These are phyloP conservation scores for Branchellion lobata DNA, from an alignment of 2,888 invertebrate species.

Conservation along the genomic window DNA sequence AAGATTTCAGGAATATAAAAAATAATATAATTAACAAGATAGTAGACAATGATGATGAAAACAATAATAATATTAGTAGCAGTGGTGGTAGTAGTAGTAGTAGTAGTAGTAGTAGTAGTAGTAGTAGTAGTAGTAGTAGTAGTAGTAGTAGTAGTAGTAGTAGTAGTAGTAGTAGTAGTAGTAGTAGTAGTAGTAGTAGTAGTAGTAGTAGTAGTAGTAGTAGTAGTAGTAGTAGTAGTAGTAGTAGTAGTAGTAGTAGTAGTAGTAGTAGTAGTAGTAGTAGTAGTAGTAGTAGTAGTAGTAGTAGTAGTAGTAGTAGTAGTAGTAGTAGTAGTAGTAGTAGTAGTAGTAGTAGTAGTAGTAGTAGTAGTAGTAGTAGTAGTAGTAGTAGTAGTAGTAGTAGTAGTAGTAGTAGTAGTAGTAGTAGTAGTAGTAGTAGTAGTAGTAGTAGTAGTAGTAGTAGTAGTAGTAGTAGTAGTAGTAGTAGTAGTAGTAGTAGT, in stretches of 20 bases:
- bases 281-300: conserved; percentile 49
- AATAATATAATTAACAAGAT: too few relatives aligned
- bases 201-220: conserved; percentile 30
- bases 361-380: conserved; percentile 11
- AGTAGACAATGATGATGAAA: too few relatives aligned
- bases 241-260: conserved; percentile 48
- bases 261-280: conserved; percentile 49
- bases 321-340: conserved; percentile 42
- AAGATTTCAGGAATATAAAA: too few relatives aligned
- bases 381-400: conserved; percentile 34
- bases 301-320: conserved; percentile 45
- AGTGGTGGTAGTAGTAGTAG: not conserved
- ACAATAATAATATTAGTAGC: too few relatives aligned
- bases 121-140: conserved; percentile 46
- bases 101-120: conserved; percentile 41
- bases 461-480: conserved; percentile 47
- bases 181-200: not conserved
- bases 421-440: not conserved
- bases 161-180: not conserved
- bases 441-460: conserved; percentile 45
- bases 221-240: conserved; percentile 45
- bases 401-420: conserved; percentile 12
- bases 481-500: conserved; percentile 45
- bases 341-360: conserved; percentile 4
- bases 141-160: conserved; percentile 48